Evolutionary conservation across 2,888 invertebrate species (phyloP).

Genomic region (Argyra leucocephala): DNA sequence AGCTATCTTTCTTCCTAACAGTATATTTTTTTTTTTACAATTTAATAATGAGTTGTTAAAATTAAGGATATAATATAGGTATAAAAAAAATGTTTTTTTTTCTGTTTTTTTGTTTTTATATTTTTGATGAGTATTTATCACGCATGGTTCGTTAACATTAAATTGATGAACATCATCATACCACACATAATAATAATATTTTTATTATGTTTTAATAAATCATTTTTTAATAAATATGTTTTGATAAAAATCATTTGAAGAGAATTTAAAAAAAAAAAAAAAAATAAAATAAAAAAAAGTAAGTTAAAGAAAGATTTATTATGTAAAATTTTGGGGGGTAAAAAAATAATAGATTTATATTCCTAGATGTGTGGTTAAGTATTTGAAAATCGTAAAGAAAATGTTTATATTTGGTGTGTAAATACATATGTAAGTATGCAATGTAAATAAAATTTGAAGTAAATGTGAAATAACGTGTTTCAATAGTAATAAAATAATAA

Average conservation of each 20-base stretch:
- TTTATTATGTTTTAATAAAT: not conserved
- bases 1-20: not conserved
- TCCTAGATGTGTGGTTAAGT: no score
- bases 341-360: no score
- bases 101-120: not conserved
- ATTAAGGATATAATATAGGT: not conserved
- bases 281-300: not conserved
- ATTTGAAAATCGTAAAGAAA: no score
- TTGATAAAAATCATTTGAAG: not conserved
- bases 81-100: not conserved
- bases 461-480: no score
- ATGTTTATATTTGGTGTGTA: no score
- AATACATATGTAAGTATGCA: no score
- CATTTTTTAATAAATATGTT: slow-evolving; percentile 2
- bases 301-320: not conserved
- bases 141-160: slow-evolving; percentile 6
- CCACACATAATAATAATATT: not conserved
- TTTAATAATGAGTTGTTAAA: not conserved
- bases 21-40: not conserved
- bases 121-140: slow-evolving; percentile 2
- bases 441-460: no score
- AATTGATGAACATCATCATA: slow-evolving; percentile 6
- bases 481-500: no score
- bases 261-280: not conserved
- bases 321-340: no score